Evolutionary conservation across 1,140 invertebrate species (phyloP).

Genomic region (Leguminivora glycinivorella): DNA sequence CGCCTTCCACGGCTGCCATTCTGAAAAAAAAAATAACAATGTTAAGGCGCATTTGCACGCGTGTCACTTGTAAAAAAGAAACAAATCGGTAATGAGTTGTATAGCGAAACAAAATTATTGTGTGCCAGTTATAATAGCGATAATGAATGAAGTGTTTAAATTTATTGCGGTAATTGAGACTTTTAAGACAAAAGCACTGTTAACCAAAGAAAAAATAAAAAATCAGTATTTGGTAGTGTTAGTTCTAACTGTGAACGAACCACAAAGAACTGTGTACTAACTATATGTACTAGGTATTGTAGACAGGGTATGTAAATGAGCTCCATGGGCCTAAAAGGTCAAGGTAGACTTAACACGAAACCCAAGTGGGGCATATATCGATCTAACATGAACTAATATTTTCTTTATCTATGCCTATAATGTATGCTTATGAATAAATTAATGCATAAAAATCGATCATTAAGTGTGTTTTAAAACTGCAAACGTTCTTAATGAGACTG

Average conservation of each 20-base stretch:
- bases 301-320: conserved; percentile 11
- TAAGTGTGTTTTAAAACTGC: background rate
- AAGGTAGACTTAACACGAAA: conserved; percentile 15
- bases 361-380: conserved; percentile 14
- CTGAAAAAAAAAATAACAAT: conserved; percentile 7
- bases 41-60: background rate
- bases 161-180: too few relatives aligned
- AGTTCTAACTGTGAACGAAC: background rate
- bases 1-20: conserved; percentile 20
- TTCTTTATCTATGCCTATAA: background rate
- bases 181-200: too few relatives aligned
- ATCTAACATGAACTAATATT: background rate
- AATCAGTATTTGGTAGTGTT: background rate
- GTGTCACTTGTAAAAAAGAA: background rate
- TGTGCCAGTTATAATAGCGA: too few relatives aligned
- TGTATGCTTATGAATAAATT: background rate
- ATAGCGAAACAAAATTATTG: too few relatives aligned
- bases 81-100: background rate
- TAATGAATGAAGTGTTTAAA: too few relatives aligned
- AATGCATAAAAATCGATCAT: background rate
- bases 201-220: too few relatives aligned
- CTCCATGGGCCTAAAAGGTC: conserved; percentile 13
- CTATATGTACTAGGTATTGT: background rate
- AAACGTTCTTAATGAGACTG: background rate
- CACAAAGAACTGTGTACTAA: background rate